Percentiles rank a stretch among this genome's conserved stretches.
These are phyloP conservation scores for Acrocephalus scirpaceus DNA, from an alignment of 2,797 vertebrate genomes.

Conservation along the genomic window DNA sequence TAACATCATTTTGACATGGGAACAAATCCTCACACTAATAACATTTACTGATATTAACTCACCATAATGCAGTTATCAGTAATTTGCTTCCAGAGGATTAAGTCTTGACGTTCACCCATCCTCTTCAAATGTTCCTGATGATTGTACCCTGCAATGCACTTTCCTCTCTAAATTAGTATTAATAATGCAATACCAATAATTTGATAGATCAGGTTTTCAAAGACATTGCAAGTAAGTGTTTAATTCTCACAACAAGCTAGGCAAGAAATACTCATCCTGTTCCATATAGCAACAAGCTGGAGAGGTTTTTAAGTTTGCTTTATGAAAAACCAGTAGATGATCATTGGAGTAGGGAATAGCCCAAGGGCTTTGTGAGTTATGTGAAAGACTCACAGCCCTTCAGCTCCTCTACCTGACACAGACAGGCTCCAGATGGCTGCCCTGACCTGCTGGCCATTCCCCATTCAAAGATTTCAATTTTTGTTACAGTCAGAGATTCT, in stretches of 20 bases:
- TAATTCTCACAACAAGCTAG: neutral
- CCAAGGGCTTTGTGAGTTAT: neutral
- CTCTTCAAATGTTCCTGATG: neutral
- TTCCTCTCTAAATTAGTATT: neutral
- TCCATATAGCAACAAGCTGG: neutral
- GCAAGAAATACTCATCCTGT: neutral
- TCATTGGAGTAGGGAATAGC: neutral
- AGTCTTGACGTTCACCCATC: neutral
- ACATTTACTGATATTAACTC: conserved; percentile 47
- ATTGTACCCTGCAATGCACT: neutral
- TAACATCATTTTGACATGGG: conserved; percentile 41
- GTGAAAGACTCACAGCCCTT: neutral
- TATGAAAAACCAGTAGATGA: neutral
- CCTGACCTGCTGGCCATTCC: conserved; percentile 35
- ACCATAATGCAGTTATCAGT: conserved; percentile 27
- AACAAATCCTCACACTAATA: conserved; percentile 26
- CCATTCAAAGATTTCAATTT: neutral
- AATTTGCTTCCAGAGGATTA: conserved; percentile 37
- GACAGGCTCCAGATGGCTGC: conserved; percentile 40
- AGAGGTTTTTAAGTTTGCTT: neutral
- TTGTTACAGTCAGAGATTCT: conserved; percentile 15
- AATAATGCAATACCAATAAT: neutral
- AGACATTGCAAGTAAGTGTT: neutral
- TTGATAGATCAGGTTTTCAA: neutral
- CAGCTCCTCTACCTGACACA: conserved; percentile 35